Percentiles rank a stretch among this genome's conserved stretches.
phyloP scores from a whole-genome alignment of 2,888 invertebrate genomes.

The Oeneis ivallda region DNA sequence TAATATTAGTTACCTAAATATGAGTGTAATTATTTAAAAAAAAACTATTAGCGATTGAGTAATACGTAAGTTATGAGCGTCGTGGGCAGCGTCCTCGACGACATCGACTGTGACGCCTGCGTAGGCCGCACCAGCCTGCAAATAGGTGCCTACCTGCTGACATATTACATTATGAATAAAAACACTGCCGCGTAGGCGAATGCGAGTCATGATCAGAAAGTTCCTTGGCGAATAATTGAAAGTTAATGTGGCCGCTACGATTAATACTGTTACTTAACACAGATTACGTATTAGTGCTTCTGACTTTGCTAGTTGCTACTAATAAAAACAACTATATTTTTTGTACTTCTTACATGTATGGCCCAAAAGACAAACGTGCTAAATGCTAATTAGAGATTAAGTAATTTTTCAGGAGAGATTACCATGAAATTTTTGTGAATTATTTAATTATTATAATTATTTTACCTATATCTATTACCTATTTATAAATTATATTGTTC shows the following conservation, averaged over 20 bases:
- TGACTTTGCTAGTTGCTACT: background rate
- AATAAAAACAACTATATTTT: conserved; percentile 26
- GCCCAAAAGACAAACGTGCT: no score
- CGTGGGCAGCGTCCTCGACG: conserved; percentile 67
- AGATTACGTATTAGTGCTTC: conserved; percentile 1
- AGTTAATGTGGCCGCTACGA: conserved; percentile 49
- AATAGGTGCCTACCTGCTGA: conserved; percentile 45
- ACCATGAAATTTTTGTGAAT: no score
- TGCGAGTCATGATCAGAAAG: conserved; percentile 57
- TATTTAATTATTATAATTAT: no score
- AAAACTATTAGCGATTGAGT: conserved; percentile 50
- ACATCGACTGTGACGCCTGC: conserved; percentile 48
- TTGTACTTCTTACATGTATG: background rate
- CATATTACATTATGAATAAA: conserved; percentile 42
- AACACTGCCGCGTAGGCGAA: conserved; percentile 58
- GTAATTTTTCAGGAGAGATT: no score
- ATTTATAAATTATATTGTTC: no score
- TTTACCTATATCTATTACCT: no score
- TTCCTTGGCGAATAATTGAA: conserved; percentile 57
- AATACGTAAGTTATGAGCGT: conserved; percentile 42
- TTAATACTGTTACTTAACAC: conserved; percentile 48
- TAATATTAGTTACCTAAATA: no score
- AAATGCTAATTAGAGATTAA: no score
- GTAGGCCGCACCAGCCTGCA: conserved; percentile 58
- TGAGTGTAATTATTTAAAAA: conserved; percentile 42